Evolutionary conservation across 2,888 invertebrate species (phyloP).

Genomic region (Caenorhabditis uteleia): DNA sequence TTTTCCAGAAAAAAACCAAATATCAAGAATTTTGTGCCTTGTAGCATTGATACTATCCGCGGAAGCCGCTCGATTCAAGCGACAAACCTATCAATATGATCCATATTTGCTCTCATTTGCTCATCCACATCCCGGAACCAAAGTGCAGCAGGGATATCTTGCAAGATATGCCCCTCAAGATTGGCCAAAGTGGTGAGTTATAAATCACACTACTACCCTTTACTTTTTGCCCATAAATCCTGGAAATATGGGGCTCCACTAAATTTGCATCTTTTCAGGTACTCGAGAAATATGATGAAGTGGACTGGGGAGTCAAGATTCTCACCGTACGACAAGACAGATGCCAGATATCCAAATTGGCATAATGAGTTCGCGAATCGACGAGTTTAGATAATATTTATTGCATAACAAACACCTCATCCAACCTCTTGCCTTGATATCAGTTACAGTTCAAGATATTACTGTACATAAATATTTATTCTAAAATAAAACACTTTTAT

Average conservation of each 20-base stretch:
- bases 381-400: slow-evolving; percentile 18
- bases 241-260: too few species aligned
- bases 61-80: slow-evolving; percentile 25
- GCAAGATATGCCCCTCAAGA: slow-evolving; percentile 57
- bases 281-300: slow-evolving; percentile 56
- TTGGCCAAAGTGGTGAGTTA: slow-evolving; percentile 52
- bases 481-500: too few species aligned
- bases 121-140: slow-evolving; percentile 50
- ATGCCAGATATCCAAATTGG: slow-evolving; percentile 44
- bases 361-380: slow-evolving; percentile 39
- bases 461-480: too few species aligned
- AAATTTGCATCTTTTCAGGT: slow-evolving; percentile 48
- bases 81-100: slow-evolving; percentile 54
- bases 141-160: slow-evolving; percentile 46
- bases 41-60: too few species aligned
- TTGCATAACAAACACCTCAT: too few species aligned
- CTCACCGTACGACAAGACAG: slow-evolving; percentile 47
- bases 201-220: too few species aligned
- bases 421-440: too few species aligned
- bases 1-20: too few species aligned
- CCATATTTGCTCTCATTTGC: slow-evolving; percentile 50
- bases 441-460: too few species aligned
- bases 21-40: too few species aligned
- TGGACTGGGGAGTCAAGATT: slow-evolving; percentile 52
- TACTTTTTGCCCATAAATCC: too few species aligned